phyloP scores from a whole-genome alignment of 2,888 invertebrate species.

The Ophonus ardosiacus region DNA sequence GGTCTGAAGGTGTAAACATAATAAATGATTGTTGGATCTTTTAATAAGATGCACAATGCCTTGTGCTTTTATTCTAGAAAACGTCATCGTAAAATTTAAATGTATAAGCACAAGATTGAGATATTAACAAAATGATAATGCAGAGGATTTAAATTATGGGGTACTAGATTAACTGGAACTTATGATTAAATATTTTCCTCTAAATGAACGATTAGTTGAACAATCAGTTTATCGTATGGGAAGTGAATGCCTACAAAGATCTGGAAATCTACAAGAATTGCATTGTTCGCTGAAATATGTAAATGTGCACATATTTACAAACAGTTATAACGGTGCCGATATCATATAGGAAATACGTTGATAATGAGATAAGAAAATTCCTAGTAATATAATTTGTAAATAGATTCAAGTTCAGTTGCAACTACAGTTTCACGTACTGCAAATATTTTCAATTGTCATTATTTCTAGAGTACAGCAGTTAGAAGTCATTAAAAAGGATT shows the following conservation, averaged over 20 bases:
- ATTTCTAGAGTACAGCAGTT: background rate
- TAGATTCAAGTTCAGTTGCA: background rate
- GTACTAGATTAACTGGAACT: constrained; percentile 40
- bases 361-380: background rate
- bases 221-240: constrained; percentile 9
- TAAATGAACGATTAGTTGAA: constrained; percentile 16
- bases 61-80: constrained; percentile 29
- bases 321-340: constrained; percentile 10
- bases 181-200: constrained; percentile 16
- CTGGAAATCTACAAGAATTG: background rate
- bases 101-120: constrained; percentile 26
- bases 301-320: background rate
- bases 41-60: constrained; percentile 55
- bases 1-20: constrained; percentile 59
- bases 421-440: background rate
- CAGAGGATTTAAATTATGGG: constrained; percentile 2
- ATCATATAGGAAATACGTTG: background rate
- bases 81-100: constrained; percentile 31
- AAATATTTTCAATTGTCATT: background rate
- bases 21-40: constrained; percentile 53
- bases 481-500: background rate
- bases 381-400: background rate
- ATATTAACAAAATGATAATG: constrained; percentile 28
- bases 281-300: constrained; percentile 14
- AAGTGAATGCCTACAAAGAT: background rate